These are phyloP conservation scores for Synergus laeviventris DNA, from an alignment of 2,888 invertebrate genomes.

Conservation along the genomic window DNA sequence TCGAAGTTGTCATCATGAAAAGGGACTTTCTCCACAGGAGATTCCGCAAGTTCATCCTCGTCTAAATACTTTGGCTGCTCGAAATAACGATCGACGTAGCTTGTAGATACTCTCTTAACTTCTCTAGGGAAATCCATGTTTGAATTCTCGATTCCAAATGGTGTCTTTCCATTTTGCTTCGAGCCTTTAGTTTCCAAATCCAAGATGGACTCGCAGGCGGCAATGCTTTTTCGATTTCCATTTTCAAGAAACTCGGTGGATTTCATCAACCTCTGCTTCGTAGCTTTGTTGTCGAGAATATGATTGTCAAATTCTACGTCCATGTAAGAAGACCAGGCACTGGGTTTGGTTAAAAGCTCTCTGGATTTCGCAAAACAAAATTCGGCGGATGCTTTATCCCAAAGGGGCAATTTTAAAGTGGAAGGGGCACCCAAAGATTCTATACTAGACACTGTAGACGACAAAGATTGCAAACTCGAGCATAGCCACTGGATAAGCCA, in stretches of 20 bases:
- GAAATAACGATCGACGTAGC: constrained; percentile 73
- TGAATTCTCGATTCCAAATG: constrained; percentile 58
- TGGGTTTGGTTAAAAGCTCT: constrained; percentile 81
- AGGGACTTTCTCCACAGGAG: constrained; percentile 42
- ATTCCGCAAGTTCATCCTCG: constrained; percentile 63
- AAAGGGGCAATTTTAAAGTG: constrained; percentile 80
- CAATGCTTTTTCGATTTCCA: constrained; percentile 59
- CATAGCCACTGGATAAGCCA: constrained; percentile 71
- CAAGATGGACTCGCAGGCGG: constrained; percentile 54
- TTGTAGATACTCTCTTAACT: constrained; percentile 70
- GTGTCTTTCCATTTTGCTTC: constrained; percentile 66
- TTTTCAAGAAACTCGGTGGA: constrained; percentile 71
- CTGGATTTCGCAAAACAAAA: constrained; percentile 85
- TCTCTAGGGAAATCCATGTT: constrained; percentile 65
- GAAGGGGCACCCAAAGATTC: constrained; percentile 76
- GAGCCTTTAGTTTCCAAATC: constrained; percentile 52
- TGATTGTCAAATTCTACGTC: constrained; percentile 70
- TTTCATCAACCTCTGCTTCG: constrained; percentile 68
- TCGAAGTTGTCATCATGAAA: constrained; percentile 47
- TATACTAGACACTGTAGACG: constrained; percentile 76
- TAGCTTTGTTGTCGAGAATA: constrained; percentile 64
- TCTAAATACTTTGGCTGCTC: constrained; percentile 71
- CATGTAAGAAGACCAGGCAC: constrained; percentile 72
- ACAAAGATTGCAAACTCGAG: constrained; percentile 75
- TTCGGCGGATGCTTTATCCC: constrained; percentile 86